Evolutionary conservation across 2,888 invertebrate genomes (phyloP), one percentile per base, ranked within the genome.

Genomic region (Geophilus truncorum): DNA sequence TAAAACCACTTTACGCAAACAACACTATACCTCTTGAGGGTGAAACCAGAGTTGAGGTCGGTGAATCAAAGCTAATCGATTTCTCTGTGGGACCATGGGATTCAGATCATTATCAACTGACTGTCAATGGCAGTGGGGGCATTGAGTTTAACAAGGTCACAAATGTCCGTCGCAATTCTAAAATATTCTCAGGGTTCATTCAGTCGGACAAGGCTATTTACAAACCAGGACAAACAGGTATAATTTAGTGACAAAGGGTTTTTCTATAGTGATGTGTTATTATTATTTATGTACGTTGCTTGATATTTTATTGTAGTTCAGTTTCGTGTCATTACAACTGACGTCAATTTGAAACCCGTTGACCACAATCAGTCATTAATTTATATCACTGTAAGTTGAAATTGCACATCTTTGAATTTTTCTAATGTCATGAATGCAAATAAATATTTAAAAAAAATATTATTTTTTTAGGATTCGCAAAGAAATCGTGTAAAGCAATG

Each of bases 21-120:
- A 84, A 23, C 91, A 92, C 78, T 90, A 90, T 15, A 89, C 95
- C 28, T 18, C 92, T 92, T 34, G 89, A 96, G n/a, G 91, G 90
- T 82, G 94, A 94, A 9, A 89, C 90, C n/a, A 90, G 91, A 77
- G 90, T 91, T 82, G 90, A 90, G 83, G 92, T 92, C 25, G 92
- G 92, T 81, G 89, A 90, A 2, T 92, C 93, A 0, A 89, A 91
- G 84, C 89, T 93, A 79, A 88, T 93, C 81, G 91, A 91, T 83
- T 90, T 95, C 79, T 90, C 93, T 87, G 94, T 80, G 6, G 81
- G 70, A 21, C 7, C 18, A 15, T 79, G 81, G 79, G 25, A 9
- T 23, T 6, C 25, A n/a, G 76, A 30, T 1, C 5, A 6, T 12
- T 81, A 81, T 51, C n/a, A 62, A n/a, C 28, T 81, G n/a, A 79